Evolutionary conservation across 2,113 vertebrate genomes (phyloP), one percentile per base, ranked within the genome.

Genomic region (Callaeas wilsoni): DNA sequence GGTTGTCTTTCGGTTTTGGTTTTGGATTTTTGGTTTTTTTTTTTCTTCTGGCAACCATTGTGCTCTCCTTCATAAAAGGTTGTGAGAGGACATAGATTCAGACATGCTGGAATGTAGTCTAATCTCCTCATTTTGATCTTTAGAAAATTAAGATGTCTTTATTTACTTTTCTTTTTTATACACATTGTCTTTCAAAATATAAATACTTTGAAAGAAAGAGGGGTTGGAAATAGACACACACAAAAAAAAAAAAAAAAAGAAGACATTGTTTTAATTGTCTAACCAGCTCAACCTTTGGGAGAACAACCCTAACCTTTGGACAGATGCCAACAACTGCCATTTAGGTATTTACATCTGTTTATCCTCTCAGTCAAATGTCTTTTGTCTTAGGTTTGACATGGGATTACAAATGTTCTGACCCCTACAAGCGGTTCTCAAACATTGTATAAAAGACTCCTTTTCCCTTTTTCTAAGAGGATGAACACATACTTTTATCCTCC

Each of bases 331-430:
- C 55, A 87, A 80, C 97, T 97, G 97, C 89, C 97, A 97, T 97
- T 96, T 82, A 90, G 89, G 84, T 96, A 97, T 98, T 98, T 98
- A 97, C 97, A 98, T 98, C 97, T 98, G 97, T 98, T 98, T 97
- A 97, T 97, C 95, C 96, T 97, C 95, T 80, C 69, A 93, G 94
- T 97, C 96, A 98, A 97, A 97, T 84, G 79, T 96, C 93, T 97
- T 97, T 97, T 97, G 95, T 96, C 96, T 94, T 94, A 90, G 76
- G 22, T 85, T 96, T 94, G 96, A 97, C 95, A 96, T 63, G 39
- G 77, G 96, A 97, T 92, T 97, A 97, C 89, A 76, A 95, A 96
- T 91, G 96, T 95, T 96, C 96, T 97, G 97, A 98, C 96, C 98
- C 86, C 91, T 93, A 94, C 97, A 97, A 95, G 93, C 81, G 1